Base-by-base conservation (phyloP, 2,888 invertebrate genomes). In the Clivina fossor region DNA sequence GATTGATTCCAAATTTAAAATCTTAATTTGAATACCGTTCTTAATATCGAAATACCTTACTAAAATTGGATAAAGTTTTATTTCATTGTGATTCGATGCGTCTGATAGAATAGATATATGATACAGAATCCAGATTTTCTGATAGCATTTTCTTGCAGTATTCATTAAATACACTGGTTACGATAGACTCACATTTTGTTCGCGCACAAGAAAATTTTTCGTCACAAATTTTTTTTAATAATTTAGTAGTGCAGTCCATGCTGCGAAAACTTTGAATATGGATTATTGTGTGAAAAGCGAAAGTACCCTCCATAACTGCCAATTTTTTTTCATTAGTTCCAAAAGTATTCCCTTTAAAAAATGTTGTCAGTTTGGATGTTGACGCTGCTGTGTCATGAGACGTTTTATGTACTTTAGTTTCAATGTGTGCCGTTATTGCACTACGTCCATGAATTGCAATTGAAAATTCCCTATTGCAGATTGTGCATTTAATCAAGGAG, bases 221-320 rank as follows among this genome's bases (percentile, higher is more conserved):
- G n/a, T 41, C 43, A 28, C 19, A 20, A 33, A 40, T 15, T 41
- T 38, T 57, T 40, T 47, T 46, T 33, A 47, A 26, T 22, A 57
- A 20, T 40, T 57, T 57, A n/a, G n/a, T n/a, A 28, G 26, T 47
- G 5, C 47, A 53, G 41, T 56, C 56, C 53, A 53, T 56, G 37
- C 53, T 59, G 28, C 41, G 53, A 32, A 59, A 56, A 43, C 59
- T 59, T 49, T 54, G 56, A 53, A 53, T 56, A 32, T 56, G 47
- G 16, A 20, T 30, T 35, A 50, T 48, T 22, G 58, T 58, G 26
- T 58, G 54, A 55, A 54, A 53, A 13, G 53, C 32, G 33, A 57
- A 40, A 20, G 46, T 26, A 18, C 54, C 48, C 48, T 57, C 53
- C 30, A 46, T 33, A 20, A 53, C 33, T 9, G 41, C 40, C 49